A percentile compares a stretch with the other conserved stretches of the same genome.
These are phyloP conservation scores for Tolypeutes matacus DNA, from an alignment of 2,797 vertebrate species.

Conservation along the genomic window DNA sequence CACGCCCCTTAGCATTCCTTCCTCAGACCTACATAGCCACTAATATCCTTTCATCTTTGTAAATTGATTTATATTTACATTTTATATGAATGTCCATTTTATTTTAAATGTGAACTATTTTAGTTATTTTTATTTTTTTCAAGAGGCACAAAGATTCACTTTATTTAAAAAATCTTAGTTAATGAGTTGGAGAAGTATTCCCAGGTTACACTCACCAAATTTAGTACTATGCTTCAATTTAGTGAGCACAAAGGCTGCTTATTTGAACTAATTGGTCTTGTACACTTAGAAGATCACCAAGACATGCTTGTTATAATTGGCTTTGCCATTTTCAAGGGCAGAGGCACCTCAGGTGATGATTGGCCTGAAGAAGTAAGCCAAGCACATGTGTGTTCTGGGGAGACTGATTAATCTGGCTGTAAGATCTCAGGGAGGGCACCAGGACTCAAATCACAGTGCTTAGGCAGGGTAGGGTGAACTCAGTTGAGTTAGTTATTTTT, in stretches of 20 bases:
- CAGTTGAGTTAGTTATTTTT: neutral
- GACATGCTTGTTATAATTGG: constrained; percentile 67
- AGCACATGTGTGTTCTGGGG: constrained; percentile 64
- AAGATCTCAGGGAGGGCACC: neutral
- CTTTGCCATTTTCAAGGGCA: constrained; percentile 57
- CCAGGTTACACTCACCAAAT: constrained; percentile 72
- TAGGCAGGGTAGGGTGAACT: neutral
- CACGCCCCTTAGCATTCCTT: too few species aligned
- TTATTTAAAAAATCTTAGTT: constrained; percentile 67
- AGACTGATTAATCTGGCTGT: constrained; percentile 65
- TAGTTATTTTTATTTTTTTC: neutral
- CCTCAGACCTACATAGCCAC: too few species aligned
- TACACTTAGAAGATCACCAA: constrained; percentile 71
- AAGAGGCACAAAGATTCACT: constrained; percentile 63
- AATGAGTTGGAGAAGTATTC: constrained; percentile 68
- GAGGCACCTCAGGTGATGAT: constrained; percentile 70
- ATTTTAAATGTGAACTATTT: constrained; percentile 51
- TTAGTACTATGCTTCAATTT: constrained; percentile 61
- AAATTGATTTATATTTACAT: too few species aligned
- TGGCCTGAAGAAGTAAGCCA: constrained; percentile 61
- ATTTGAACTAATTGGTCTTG: constrained; percentile 66
- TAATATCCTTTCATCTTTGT: too few species aligned
- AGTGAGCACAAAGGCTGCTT: constrained; percentile 72
- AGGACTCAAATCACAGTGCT: constrained; percentile 57
- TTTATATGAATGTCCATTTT: neutral